Evolutionary conservation across 2,888 invertebrate species (phyloP).

Genomic region (Clunio marinus): DNA sequence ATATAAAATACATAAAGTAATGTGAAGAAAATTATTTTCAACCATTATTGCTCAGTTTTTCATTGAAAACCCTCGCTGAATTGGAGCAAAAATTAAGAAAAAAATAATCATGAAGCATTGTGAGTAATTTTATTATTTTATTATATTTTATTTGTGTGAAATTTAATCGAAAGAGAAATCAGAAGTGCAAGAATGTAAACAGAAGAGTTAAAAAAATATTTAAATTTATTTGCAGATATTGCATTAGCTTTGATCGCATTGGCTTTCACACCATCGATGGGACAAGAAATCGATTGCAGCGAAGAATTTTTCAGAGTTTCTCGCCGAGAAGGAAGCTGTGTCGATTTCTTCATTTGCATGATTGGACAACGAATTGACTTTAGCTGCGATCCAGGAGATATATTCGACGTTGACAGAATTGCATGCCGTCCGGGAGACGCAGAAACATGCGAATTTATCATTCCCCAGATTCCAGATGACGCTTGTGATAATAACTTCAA

Average conservation of each 20-base stretch:
- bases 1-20: too few species aligned
- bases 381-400: not conserved
- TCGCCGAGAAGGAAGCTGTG: not conserved
- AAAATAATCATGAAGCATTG: too few species aligned
- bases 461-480: not conserved
- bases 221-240: not conserved
- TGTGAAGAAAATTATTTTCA: too few species aligned
- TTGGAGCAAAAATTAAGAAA: too few species aligned
- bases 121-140: too few species aligned
- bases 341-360: slow-evolving; percentile 14
- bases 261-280: not conserved
- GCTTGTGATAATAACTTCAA: slow-evolving; percentile 8
- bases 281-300: not conserved
- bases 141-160: too few species aligned
- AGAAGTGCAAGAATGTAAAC: too few species aligned
- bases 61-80: too few species aligned
- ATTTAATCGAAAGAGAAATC: too few species aligned
- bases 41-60: too few species aligned
- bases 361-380: not conserved
- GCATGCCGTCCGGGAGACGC: slow-evolving; percentile 1
- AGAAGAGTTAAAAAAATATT: not conserved
- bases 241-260: slow-evolving; percentile 1
- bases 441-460: slow-evolving; percentile 11
- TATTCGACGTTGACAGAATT: slow-evolving; percentile 4
- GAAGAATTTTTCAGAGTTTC: slow-evolving; percentile 5